Evolutionary conservation across 2,888 invertebrate species (phyloP).

Genomic region (Dicranocentrus wangi): DNA sequence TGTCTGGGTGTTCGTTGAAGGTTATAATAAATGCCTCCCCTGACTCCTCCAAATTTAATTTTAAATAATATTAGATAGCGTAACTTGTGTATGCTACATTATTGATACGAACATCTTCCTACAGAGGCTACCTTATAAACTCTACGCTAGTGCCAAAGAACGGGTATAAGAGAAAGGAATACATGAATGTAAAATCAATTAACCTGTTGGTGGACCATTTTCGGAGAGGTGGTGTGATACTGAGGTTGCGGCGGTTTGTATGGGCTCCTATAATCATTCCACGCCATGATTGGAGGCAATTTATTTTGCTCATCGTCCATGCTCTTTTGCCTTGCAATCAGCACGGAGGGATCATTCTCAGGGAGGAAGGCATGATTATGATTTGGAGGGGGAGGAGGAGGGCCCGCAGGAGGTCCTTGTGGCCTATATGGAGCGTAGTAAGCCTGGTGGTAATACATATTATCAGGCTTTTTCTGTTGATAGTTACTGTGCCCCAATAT

Average conservation of each 20-base stretch:
- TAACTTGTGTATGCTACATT: too few species aligned
- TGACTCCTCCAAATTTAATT: too few species aligned
- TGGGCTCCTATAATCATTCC: constrained; percentile 61
- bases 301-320: constrained; percentile 57
- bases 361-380: constrained; percentile 31
- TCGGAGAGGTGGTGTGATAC: constrained; percentile 37
- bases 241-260: constrained; percentile 37
- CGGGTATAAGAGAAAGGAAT: too few species aligned
- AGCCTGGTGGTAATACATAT: constrained; percentile 56
- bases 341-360: constrained; percentile 50
- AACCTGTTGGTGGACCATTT: constrained; percentile 58
- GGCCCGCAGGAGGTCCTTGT: constrained; percentile 14
- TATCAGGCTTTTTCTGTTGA: constrained; percentile 53
- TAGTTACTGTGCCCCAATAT: constrained; percentile 52
- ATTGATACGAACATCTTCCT: too few species aligned
- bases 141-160: too few species aligned
- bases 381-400: neutral
- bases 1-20: too few species aligned
- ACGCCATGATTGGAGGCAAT: constrained; percentile 56
- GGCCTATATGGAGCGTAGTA: constrained; percentile 36
- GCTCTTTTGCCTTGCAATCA: constrained; percentile 53
- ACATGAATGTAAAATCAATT: constrained; percentile 46
- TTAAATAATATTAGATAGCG: too few species aligned
- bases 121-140: too few species aligned
- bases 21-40: too few species aligned